A percentile compares a stretch with the other conserved stretches of the same genome.
Conservation (phyloP, 1,140 invertebrate species). For the Panagrolaimus sp. region DNA sequence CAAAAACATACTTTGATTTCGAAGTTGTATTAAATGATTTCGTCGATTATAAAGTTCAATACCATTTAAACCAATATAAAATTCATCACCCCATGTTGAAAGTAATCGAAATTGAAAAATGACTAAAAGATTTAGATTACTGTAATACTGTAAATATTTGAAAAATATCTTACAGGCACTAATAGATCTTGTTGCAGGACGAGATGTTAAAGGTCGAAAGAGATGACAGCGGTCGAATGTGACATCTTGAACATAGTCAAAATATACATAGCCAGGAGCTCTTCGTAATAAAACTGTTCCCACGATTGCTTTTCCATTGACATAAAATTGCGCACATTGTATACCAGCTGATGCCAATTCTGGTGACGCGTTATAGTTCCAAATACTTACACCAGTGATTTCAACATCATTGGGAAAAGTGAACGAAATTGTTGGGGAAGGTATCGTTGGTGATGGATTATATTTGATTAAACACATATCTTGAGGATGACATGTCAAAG, state of each 20-base stretch:
- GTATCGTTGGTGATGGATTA: conserved; percentile 47
- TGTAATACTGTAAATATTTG: conserved; percentile 11
- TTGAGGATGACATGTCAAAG: conserved; percentile 60
- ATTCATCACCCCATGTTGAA: conserved; percentile 75
- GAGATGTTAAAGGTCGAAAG: conserved; percentile 25
- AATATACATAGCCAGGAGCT: conserved; percentile 54
- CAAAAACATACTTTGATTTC: conserved; percentile 65
- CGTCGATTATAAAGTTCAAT: conserved; percentile 69
- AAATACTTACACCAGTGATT: conserved; percentile 68
- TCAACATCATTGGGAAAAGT: conserved; percentile 63
- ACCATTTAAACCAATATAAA: conserved; percentile 75
- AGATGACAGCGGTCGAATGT: conserved; percentile 42
- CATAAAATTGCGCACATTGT: conserved; percentile 56
- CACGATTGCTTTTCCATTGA: conserved; percentile 41
- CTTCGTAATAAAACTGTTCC: conserved; percentile 43
- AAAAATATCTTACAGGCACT: conserved; percentile 45
- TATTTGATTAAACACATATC: conserved; percentile 64
- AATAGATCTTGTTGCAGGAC: conserved; percentile 47
- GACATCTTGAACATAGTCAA: conserved; percentile 57
- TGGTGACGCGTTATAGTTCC: conserved; percentile 74
- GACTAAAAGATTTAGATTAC: conserved; percentile 59
- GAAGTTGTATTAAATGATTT: conserved; percentile 66
- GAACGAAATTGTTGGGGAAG: conserved; percentile 59
- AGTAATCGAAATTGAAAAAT: conserved; percentile 73
- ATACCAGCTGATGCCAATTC: conserved; percentile 72